phyloP scores from a whole-genome alignment of 2,888 invertebrate species.

The Tipula unca region DNA sequence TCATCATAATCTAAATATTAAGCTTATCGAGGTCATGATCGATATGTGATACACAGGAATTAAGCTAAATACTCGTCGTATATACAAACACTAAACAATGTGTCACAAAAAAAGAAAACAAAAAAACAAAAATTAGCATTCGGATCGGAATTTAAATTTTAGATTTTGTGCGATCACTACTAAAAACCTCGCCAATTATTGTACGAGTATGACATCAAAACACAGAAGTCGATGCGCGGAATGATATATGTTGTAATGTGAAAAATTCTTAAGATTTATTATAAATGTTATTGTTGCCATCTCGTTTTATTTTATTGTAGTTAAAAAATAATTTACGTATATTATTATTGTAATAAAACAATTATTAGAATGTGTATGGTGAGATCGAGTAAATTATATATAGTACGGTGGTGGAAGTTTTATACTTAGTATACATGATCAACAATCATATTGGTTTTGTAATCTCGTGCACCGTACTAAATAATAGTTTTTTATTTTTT shows the following conservation, averaged over 20 bases:
- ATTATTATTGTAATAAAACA: background rate
- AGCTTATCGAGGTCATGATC: background rate
- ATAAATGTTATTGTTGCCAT: slow-evolving; percentile 3
- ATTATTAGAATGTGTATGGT: slow-evolving; percentile 14
- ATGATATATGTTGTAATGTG: background rate
- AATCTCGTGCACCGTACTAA: background rate
- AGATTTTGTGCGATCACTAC: background rate
- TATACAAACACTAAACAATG: background rate
- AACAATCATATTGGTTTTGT: background rate
- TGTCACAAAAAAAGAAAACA: background rate
- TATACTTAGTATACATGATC: background rate
- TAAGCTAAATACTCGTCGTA: too few relatives aligned
- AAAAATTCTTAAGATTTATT: background rate
- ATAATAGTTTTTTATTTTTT: background rate
- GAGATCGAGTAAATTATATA: background rate
- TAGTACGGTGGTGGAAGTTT: background rate
- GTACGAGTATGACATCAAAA: background rate
- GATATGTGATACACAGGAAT: background rate
- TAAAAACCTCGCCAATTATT: background rate
- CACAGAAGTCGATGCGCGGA: background rate
- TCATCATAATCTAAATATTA: background rate
- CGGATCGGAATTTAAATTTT: background rate
- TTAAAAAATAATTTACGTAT: background rate
- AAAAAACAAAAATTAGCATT: background rate
- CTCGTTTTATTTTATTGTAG: background rate